Conservation (phyloP, 1,140 invertebrate genomes). For the Drosophila elegans region DNA sequence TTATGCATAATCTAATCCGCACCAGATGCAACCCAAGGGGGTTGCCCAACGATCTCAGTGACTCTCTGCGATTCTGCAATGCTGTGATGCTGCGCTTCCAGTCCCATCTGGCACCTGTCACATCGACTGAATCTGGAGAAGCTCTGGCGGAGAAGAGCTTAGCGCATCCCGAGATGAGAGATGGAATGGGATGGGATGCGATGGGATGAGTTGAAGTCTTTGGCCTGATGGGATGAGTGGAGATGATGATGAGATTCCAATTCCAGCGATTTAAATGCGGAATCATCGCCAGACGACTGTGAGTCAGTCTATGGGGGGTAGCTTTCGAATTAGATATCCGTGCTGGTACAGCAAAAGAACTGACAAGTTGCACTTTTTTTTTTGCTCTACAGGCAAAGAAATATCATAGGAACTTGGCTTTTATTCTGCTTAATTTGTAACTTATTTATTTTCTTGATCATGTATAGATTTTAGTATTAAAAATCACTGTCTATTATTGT, state of each 20-base stretch:
- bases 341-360: background rate
- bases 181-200: too few species aligned
- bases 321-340: slow-evolving; percentile 16
- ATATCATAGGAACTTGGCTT: background rate
- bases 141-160: slow-evolving; percentile 18
- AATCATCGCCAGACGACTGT: background rate
- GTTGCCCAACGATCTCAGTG: slow-evolving; percentile 3
- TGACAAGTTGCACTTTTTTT: slow-evolving; percentile 11
- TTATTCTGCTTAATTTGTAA: background rate
- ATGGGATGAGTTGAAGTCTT: slow-evolving; percentile 3
- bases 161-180: slow-evolving; percentile 15
- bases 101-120: slow-evolving; percentile 49
- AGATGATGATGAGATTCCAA: slow-evolving; percentile 24
- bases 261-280: slow-evolving; percentile 4
- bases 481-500: background rate
- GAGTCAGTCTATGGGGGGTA: slow-evolving; percentile 15
- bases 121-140: slow-evolving; percentile 22
- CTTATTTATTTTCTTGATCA: too few species aligned
- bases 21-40: slow-evolving; percentile 62
- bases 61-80: background rate
- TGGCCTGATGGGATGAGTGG: slow-evolving; percentile 10
- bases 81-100: background rate
- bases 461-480: background rate
- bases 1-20: slow-evolving; percentile 82
- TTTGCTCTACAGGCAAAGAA: background rate